Percentiles rank a stretch among this genome's conserved stretches.
phyloP scores from a whole-genome alignment of 2,888 invertebrate genomes.

The Ecliptopera silaceata region DNA sequence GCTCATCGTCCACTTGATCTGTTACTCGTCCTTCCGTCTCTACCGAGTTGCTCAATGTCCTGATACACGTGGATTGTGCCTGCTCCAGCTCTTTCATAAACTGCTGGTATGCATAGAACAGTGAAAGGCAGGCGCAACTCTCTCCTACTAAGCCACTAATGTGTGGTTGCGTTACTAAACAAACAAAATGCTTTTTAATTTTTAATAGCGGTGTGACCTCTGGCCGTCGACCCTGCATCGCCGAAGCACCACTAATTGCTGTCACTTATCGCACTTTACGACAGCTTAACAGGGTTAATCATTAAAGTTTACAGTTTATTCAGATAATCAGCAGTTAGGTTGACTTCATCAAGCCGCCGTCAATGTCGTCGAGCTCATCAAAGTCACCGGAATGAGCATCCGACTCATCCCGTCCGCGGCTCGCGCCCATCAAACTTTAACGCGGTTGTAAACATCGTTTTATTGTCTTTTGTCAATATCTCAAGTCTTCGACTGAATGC shows the following conservation, averaged over 20 bases:
- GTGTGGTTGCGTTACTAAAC: too few relatives aligned
- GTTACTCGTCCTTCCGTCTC: too few relatives aligned
- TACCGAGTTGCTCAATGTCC: too few relatives aligned
- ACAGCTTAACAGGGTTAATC: conserved; percentile 11
- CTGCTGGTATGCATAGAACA: too few relatives aligned
- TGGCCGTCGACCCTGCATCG: background rate
- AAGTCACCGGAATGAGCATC: background rate
- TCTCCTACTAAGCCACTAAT: too few relatives aligned
- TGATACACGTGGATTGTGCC: too few relatives aligned
- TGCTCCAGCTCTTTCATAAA: too few relatives aligned
- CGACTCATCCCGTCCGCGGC: background rate
- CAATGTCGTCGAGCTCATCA: background rate
- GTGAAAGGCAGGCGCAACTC: too few relatives aligned
- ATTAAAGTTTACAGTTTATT: background rate
- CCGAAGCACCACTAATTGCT: conserved; percentile 1
- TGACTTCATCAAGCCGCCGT: background rate
- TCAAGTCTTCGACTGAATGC: background rate
- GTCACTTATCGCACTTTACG: background rate
- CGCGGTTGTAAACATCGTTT: conserved; percentile 26
- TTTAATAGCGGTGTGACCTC: background rate
- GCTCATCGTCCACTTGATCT: too few relatives aligned
- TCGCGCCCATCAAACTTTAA: conserved; percentile 15
- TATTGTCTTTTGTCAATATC: conserved; percentile 30
- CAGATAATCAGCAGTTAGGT: conserved; percentile 1
- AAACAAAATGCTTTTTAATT: too few relatives aligned